Percentiles rank a stretch among this genome's conserved stretches.
phyloP scores from a whole-genome alignment of 2,113 vertebrate species.

The Alces alces region DNA sequence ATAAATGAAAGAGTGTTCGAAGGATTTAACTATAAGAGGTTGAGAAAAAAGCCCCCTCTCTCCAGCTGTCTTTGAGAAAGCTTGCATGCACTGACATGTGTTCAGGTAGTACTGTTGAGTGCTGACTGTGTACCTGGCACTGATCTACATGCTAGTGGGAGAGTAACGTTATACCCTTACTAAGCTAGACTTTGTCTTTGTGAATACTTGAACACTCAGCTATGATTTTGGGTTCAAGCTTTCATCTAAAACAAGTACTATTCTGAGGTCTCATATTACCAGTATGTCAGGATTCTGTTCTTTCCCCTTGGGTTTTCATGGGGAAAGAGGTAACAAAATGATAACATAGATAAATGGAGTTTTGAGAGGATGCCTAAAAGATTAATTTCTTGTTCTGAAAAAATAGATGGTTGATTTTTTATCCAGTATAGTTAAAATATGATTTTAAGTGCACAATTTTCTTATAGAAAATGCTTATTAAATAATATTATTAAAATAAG shows the following conservation, averaged over 20 bases:
- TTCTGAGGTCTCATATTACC: neutral
- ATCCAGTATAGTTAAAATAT: neutral
- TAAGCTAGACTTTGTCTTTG: neutral
- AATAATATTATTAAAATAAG: neutral
- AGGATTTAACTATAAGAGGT: neutral
- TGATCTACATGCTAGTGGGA: neutral
- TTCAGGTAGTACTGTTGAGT: neutral
- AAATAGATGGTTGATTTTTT: neutral
- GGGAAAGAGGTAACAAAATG: neutral
- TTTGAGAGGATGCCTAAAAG: neutral
- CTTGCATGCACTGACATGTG: neutral
- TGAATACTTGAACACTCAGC: neutral
- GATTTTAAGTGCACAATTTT: neutral
- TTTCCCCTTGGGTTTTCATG: neutral
- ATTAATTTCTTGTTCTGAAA: neutral
- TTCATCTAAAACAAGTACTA: neutral
- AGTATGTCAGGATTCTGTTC: neutral
- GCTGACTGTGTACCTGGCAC: neutral
- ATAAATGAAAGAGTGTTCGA: neutral
- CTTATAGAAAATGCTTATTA: neutral
- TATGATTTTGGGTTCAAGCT: neutral
- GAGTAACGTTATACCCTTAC: neutral
- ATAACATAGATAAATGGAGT: conserved; percentile 6
- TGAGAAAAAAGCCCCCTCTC: neutral
- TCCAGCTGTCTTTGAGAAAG: neutral